Conservation (phyloP, 2,888 invertebrate species). For the Drosophila mimica region DNA sequence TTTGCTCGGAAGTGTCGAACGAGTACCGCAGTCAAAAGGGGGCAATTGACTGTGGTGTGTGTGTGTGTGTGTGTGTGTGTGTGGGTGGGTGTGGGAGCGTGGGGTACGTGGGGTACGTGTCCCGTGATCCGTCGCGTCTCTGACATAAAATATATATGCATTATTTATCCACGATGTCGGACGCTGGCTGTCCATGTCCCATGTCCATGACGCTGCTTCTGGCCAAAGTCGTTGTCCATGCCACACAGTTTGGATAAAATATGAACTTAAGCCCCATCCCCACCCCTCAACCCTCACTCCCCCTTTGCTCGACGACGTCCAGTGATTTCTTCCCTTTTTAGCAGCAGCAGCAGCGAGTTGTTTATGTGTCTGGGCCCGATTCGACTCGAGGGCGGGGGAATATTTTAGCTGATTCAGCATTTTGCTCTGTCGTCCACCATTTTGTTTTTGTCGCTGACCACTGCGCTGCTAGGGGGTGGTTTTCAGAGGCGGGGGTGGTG, state of each 20-base stretch:
- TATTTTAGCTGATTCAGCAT: slow-evolving; percentile 51
- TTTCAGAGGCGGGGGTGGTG: background rate
- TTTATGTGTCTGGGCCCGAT: slow-evolving; percentile 70
- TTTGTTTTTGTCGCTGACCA: slow-evolving; percentile 57
- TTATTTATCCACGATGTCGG: slow-evolving; percentile 67
- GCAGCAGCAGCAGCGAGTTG: slow-evolving; percentile 46
- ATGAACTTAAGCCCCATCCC: slow-evolving; percentile 46
- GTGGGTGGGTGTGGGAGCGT: background rate
- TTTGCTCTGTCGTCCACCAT: slow-evolving; percentile 49
- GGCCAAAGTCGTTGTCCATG: slow-evolving; percentile 31
- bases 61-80: background rate
- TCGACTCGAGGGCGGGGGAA: slow-evolving; percentile 10
- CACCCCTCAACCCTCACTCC: background rate
- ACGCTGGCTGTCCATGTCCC: slow-evolving; percentile 2
- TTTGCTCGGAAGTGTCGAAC: slow-evolving; percentile 38
- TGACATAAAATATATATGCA: slow-evolving; percentile 76
- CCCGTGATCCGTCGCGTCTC: slow-evolving; percentile 51
- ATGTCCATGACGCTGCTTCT: slow-evolving; percentile 40
- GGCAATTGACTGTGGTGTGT: background rate
- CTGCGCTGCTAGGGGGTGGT: slow-evolving; percentile 31
- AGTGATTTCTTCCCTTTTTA: slow-evolving; percentile 43
- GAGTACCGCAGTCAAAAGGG: background rate
- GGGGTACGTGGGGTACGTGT: slow-evolving; percentile 23
- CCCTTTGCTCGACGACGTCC: slow-evolving; percentile 28
- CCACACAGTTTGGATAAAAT: slow-evolving; percentile 63